Base-by-base conservation (phyloP, 2,113 vertebrate species). In the Collichthys lucidus region DNA sequence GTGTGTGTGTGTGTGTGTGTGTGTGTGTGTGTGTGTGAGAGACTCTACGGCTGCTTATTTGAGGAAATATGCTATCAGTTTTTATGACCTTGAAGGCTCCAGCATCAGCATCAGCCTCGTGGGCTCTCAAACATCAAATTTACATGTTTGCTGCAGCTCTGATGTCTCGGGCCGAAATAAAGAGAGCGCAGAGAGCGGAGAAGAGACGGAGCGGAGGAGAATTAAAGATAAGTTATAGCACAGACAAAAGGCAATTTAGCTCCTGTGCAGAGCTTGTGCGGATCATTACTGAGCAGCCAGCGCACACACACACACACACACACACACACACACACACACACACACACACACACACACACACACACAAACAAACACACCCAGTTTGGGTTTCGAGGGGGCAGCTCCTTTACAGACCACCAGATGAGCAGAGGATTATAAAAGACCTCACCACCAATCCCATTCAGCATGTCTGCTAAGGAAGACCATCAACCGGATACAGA, bases 361-460 rank as follows among this genome's bases (percentile, higher is more conserved):
- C n/a, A n/a, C n/a, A n/a, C n/a, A n/a, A n/a, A n/a, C n/a, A n/a
- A n/a, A 22, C 31, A n/a, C 49, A 42, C 26, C 31, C 53, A 55
- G 15, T 84, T 74, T 19, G 31, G 61, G 78, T 82, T 89, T 77
- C 17, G 4, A 65, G 81, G 35, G 68, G 44, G 73, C 70, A 80
- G 68, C 82, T 88, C 79, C 69, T 79, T 90, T 88, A 80, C 82
- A 82, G 85, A 61, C 86, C 85, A 89, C 83, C 75, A 85, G 80
- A 90, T 86, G 83, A 90, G 83, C 55, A 77, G 74, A 81, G 77
- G 77, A 89, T 80, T 86, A 85, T 77, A 61, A 78, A 77, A 40
- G 78, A 73, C 44, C 50, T 74, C 64, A 86, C 61, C 53, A 57
- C 68, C 74, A 83, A 79, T 85, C 80, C 74, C 72, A 79, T 86